phyloP scores from a whole-genome alignment of 1,140 invertebrate species.

The Berghia stephanieae region DNA sequence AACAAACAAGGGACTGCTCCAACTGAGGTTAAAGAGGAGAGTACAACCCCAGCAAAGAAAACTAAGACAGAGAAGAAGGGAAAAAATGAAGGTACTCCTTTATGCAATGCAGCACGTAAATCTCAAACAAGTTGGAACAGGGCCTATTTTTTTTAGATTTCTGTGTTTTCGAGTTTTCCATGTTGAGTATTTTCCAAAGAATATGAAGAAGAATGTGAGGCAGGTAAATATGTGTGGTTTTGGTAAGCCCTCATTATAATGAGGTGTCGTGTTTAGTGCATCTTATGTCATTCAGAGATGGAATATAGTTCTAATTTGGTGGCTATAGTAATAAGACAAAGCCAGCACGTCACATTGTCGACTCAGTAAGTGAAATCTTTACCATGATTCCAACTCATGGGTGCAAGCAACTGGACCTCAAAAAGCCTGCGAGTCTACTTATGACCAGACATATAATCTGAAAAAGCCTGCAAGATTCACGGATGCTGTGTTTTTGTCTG shows the following conservation, averaged over 20 bases:
- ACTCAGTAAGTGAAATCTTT: too few species aligned
- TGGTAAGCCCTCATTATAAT: too few species aligned
- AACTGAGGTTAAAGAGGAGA: background rate
- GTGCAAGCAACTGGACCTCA: too few species aligned
- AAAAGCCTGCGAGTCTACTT: too few species aligned
- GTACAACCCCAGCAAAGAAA: conserved; percentile 8
- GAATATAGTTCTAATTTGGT: background rate
- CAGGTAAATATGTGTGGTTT: background rate
- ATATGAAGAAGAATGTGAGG: background rate
- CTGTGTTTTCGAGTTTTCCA: background rate
- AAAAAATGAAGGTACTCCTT: background rate
- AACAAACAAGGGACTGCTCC: background rate
- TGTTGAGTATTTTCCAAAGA: too few species aligned
- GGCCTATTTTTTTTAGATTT: conserved; percentile 9
- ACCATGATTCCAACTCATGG: too few species aligned
- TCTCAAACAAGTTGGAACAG: too few species aligned
- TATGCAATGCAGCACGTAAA: background rate
- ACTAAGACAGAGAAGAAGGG: conserved; percentile 10
- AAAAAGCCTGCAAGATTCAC: too few species aligned
- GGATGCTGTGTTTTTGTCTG: too few species aligned
- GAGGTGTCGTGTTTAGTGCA: background rate
- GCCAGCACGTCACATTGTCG: too few species aligned
- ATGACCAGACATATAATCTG: too few species aligned
- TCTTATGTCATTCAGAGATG: conserved; percentile 8
- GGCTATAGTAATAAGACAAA: too few species aligned